A percentile compares a stretch with the other conserved stretches of the same genome.
phyloP scores from a whole-genome alignment of 2,113 vertebrate species.

The Mesocricetus auratus region DNA sequence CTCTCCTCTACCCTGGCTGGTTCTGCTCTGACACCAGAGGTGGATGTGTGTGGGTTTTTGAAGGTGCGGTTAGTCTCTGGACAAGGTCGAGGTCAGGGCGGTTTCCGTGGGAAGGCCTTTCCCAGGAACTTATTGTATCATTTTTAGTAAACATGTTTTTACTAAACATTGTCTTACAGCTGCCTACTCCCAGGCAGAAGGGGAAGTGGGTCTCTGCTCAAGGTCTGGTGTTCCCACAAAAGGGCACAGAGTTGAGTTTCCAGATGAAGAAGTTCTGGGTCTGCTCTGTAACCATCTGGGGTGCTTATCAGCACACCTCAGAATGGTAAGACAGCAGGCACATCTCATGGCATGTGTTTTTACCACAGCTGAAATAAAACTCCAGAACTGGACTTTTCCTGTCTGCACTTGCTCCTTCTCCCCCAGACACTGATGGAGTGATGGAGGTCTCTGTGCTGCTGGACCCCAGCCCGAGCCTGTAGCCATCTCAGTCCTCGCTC shows the following conservation, averaged over 20 bases:
- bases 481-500: neutral
- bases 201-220: too few relatives aligned
- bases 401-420: neutral
- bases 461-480: neutral
- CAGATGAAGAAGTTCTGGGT: fast-evolving
- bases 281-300: fast-evolving
- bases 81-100: too few relatives aligned
- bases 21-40: too few relatives aligned
- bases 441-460: neutral
- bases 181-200: too few relatives aligned
- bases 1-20: too few relatives aligned
- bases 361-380: neutral
- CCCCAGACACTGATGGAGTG: neutral
- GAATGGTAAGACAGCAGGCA: neutral
- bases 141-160: too few relatives aligned
- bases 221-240: too few relatives aligned
- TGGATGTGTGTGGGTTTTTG: too few relatives aligned
- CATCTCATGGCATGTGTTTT: neutral
- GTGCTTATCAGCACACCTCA: fast-evolving
- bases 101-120: too few relatives aligned
- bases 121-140: too few relatives aligned
- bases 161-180: too few relatives aligned
- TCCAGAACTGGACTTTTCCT: neutral
- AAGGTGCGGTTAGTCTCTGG: too few relatives aligned
- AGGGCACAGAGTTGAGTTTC: neutral